A percentile compares a stretch with the other conserved stretches of the same genome.
These are phyloP conservation scores for Epinephelus moara DNA, from an alignment of 2,113 vertebrate genomes.

Conservation along the genomic window DNA sequence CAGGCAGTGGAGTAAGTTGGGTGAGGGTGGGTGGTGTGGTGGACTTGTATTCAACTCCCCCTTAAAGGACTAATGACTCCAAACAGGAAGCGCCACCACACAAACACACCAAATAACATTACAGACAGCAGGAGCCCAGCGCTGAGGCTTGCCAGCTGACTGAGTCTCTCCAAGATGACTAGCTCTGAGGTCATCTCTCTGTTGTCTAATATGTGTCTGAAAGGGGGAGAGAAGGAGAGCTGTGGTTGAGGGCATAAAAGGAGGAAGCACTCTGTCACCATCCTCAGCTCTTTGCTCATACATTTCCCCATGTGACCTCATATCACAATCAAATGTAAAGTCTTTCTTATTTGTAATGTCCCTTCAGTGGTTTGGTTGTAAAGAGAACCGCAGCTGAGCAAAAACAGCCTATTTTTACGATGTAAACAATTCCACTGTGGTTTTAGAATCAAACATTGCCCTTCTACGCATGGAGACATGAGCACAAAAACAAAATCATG, in stretches of 20 bases:
- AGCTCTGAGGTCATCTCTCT: slow-evolving; percentile 72
- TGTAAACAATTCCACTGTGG: slow-evolving; percentile 33
- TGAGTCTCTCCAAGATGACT: slow-evolving; percentile 57
- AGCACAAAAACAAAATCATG: slow-evolving; percentile 18
- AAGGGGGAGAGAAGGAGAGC: slow-evolving; percentile 16
- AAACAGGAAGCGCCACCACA: slow-evolving; percentile 59
- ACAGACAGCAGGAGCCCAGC: slow-evolving; percentile 2
- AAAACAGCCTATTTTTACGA: slow-evolving; percentile 26
- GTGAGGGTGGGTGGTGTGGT: slow-evolving; percentile 8
- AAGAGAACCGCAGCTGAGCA: neutral
- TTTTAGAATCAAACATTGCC: neutral
- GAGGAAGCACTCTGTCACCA: slow-evolving; percentile 32
- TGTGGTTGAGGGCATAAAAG: slow-evolving; percentile 28
- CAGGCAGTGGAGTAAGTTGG: slow-evolving; percentile 13
- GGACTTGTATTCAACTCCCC: slow-evolving; percentile 40
- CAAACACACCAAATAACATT: slow-evolving; percentile 44
- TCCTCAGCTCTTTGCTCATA: slow-evolving; percentile 31
- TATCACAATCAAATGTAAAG: slow-evolving; percentile 18
- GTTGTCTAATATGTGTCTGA: slow-evolving; percentile 17
- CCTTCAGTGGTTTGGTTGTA: neutral
- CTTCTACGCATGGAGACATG: neutral
- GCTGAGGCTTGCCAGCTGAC: slow-evolving; percentile 57
- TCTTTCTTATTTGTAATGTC: neutral
- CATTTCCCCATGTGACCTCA: slow-evolving; percentile 13
- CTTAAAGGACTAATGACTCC: slow-evolving; percentile 43